Evolutionary conservation across 2,113 vertebrate species (phyloP), one percentile per base, ranked within the genome.

Genomic region (Sylvicapra grimmia): DNA sequence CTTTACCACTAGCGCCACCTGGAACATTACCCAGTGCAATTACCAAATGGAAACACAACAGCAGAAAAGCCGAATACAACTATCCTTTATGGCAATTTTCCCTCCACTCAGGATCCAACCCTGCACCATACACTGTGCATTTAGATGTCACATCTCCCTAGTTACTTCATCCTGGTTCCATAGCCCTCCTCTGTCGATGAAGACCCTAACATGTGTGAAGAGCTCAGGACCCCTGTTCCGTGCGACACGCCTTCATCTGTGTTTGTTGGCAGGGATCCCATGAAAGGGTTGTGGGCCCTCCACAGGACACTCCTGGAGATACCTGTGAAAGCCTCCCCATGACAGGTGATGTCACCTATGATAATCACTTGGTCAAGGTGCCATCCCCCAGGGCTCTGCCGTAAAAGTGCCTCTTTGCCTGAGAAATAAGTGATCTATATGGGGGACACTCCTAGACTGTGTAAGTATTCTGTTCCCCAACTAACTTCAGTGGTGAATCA

Each of bases 181-280:
- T 14, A 40, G 61, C 16, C 58, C 72, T 82, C 77, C 33, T 88
- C 25, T 80, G 40, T 56, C 47, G 58, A 3, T 56, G 11, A 13
- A 10, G 15, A 53, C 44, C 29, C 29, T 75, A 27, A 58, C 2
- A 4, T 0, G 6, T 0, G 5, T 5, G 18, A 16, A 3, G 4
- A 53, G 19, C 59, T 49, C 6, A 25, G 58, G 10, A 5, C 54
- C n/a, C 25, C 4, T 53, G 23, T 9, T 83, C 11, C 14, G 56
- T n/a, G 72, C 8, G 2, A 29, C 4, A 9, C 2, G 31, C 51
- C 40, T 29, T 3, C 8, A 4, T 86, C 29, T 15, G 18, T 40
- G 51, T 58, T 13, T 27, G 51, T 53, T 18, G n/a, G 53, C 33
- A 56, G 40, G 5, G 56, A 61, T 51, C 49, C 83, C 27, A 53